These are phyloP conservation scores for Edolisoma coerulescens DNA, from an alignment of 2,113 vertebrate genomes.

Conservation along the genomic window DNA sequence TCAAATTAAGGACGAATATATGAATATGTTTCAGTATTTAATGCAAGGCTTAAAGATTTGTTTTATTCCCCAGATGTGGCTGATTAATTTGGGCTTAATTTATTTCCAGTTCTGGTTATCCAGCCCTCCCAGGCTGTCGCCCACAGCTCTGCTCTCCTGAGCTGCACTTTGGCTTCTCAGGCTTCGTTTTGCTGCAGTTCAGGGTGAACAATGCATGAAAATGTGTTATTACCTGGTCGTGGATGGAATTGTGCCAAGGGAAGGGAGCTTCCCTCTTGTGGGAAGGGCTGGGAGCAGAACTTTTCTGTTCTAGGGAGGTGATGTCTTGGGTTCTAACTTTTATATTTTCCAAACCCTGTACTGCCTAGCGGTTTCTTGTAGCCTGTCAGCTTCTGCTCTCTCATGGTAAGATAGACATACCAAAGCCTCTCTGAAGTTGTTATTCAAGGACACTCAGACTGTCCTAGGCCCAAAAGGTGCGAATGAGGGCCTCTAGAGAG, in stretches of 20 bases:
- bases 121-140: neutral
- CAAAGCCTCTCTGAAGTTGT: too few relatives aligned
- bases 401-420: too few relatives aligned
- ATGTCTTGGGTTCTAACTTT: too few relatives aligned
- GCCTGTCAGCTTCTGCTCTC: too few relatives aligned
- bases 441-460: too few relatives aligned
- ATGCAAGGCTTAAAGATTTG: neutral
- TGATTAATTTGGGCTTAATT: neutral
- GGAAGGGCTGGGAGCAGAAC: neutral
- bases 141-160: neutral
- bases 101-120: neutral
- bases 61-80: neutral
- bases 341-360: too few relatives aligned
- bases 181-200: neutral
- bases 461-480: too few relatives aligned
- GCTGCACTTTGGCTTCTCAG: neutral
- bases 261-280: neutral
- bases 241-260: neutral
- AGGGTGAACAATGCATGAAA: rapidly evolving
- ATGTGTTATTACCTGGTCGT: rapidly evolving
- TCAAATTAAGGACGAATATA: neutral
- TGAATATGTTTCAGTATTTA: neutral
- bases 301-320: rapidly evolving
- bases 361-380: too few relatives aligned
- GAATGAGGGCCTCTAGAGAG: too few relatives aligned